These are phyloP conservation scores for Phylloscopus whistleri DNA, from an alignment of 2,113 vertebrate species.

Conservation along the genomic window DNA sequence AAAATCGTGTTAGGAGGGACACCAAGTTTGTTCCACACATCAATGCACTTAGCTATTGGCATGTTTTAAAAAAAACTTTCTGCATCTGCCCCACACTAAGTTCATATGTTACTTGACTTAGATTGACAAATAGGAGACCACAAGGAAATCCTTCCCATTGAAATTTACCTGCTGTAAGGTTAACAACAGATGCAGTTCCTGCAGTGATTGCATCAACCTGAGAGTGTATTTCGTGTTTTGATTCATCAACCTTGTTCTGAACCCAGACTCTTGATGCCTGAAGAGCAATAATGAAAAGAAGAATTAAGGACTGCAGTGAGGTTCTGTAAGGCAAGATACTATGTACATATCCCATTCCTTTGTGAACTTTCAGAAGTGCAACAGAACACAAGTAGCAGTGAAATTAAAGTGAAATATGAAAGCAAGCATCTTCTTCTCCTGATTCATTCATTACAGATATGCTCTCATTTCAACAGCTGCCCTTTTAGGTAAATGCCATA, in stretches of 20 bases:
- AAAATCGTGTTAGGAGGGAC: background rate
- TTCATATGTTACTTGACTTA: background rate
- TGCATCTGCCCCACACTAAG: background rate
- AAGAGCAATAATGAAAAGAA: constrained; percentile 41
- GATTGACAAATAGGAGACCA: background rate
- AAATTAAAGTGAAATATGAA: background rate
- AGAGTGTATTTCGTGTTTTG: constrained; percentile 99
- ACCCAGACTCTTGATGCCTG: constrained; percentile 98
- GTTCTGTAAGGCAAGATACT: background rate
- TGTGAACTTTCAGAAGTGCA: background rate
- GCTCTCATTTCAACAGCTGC: background rate
- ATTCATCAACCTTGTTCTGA: constrained; percentile 99
- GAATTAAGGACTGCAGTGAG: background rate
- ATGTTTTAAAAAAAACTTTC: background rate
- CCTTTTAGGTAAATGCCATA: background rate
- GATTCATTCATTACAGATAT: background rate
- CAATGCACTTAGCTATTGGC: background rate
- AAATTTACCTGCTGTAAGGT: constrained; percentile 94
- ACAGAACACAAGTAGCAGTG: background rate
- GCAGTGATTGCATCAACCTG: constrained; percentile 99
- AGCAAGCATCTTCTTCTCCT: background rate
- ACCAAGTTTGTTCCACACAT: background rate
- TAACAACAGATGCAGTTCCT: constrained; percentile 97
- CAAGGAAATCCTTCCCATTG: background rate
- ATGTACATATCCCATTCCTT: background rate